Evolutionary conservation across 2,113 vertebrate species (phyloP), one percentile per base, ranked within the genome.

Genomic region (Tylochromis polylepis): DNA sequence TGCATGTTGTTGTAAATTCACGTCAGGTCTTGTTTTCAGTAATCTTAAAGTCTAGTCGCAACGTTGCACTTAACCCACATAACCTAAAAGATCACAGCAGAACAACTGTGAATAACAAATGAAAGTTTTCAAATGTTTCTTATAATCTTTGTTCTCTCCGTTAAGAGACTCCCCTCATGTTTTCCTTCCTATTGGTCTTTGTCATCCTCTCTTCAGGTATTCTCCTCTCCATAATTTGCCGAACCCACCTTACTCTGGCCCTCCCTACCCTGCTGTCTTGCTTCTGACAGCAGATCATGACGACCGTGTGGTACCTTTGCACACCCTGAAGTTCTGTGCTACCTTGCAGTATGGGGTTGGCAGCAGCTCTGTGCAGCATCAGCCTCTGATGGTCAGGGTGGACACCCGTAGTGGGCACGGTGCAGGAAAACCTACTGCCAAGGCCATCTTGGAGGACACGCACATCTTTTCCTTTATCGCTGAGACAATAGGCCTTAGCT

Each of bases 191-290:
- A 14, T 16, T 10, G 3, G 1, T 62, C 53, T 65, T 6, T 72
- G 78, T 59, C 51, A 53, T 51, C 6, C 18, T 53, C 46, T 77
- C 46, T 16, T 8, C 89, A 97, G 96, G 90, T 96, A 96, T 83
- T 96, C 96, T 22, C 96, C 96, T 18, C 92, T 97, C 2, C 96
- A 97, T 29, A 96, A 96, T 77, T 92, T 96, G n/a, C 96, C 96
- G 0, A 12, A 12, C 1, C 43, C 78, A 1, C 91, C 92, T 2
- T 91, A 93, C 53, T 81, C 91, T 4, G 93, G 90, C 5, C 75
- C 70, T 1, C 49, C 91, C 0, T 97, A 92, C 85, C 96, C 96
- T 0, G 96, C 96, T 11, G 79, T 96, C 24, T 91, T 97, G 88
- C 90, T 97, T 5, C 94, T 97, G 80, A 96, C 96, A 0, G 96